These are phyloP conservation scores for Mastacembelus armatus DNA, from an alignment of 2,797 vertebrate species.

Conservation along the genomic window DNA sequence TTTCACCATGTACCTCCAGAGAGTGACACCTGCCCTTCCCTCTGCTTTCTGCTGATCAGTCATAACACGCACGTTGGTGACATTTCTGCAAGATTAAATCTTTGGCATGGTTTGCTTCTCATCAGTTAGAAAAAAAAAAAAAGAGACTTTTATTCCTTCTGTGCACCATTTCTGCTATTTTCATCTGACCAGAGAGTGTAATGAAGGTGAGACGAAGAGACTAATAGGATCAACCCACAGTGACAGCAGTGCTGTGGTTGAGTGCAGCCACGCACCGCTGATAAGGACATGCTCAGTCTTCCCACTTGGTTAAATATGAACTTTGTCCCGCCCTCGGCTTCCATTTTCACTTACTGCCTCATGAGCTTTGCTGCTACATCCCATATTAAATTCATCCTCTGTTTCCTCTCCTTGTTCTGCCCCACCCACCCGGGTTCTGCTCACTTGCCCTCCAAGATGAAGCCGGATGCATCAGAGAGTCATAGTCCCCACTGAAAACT, in stretches of 20 bases:
- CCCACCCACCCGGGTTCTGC: background rate
- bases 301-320: constrained; percentile 24
- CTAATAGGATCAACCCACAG: constrained; percentile 2
- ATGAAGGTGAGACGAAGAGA: background rate
- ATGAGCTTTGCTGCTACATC: background rate
- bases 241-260: constrained; percentile 18
- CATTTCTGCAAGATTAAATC: constrained; percentile 26
- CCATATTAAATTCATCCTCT: background rate
- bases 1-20: background rate
- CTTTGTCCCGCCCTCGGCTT: background rate
- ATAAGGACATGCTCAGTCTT: constrained; percentile 14
- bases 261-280: constrained; percentile 15
- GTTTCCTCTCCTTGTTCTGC: background rate
- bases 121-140: background rate
- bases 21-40: constrained; percentile 2
- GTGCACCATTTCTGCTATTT: background rate
- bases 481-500: background rate
- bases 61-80: too few relatives aligned
- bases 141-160: background rate
- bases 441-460: background rate
- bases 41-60: constrained; percentile 11
- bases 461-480: background rate
- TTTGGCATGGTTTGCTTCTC: background rate
- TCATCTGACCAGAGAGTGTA: background rate
- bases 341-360: background rate